Percentiles rank a stretch among this genome's conserved stretches.
Conservation (phyloP, 2,888 invertebrate genomes). For the Disparrhopalites patrizii region DNA sequence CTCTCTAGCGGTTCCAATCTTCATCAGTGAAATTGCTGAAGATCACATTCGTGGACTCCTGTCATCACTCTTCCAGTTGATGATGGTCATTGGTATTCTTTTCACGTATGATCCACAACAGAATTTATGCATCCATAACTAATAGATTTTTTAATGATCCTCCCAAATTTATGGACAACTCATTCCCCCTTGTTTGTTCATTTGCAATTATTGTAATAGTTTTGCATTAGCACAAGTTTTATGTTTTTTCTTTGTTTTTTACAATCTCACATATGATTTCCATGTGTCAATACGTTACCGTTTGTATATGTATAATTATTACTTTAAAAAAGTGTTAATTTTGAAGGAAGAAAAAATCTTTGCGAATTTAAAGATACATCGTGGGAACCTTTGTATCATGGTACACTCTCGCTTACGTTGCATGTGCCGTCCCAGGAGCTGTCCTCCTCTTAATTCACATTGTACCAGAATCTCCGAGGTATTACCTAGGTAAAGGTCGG, state of each 20-base stretch:
- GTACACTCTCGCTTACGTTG: conserved; percentile 62
- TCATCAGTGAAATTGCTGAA: conserved; percentile 61
- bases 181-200: no score
- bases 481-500: conserved; percentile 60
- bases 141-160: no score
- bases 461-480: conserved; percentile 72
- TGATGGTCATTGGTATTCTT: conserved; percentile 56
- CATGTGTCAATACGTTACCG: not conserved
- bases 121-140: no score
- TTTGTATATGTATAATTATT: not conserved
- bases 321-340: not conserved
- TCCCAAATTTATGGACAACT: no score
- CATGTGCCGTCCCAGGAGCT: conserved; percentile 64
- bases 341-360: no score
- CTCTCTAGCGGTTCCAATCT: conserved; percentile 27
- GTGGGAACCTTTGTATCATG: conserved; percentile 65
- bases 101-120: no score
- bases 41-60: conserved; percentile 76
- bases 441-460: conserved; percentile 70
- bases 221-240: no score
- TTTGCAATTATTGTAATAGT: no score
- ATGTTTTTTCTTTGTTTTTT: no score
- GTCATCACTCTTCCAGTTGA: conserved; percentile 82
- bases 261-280: not conserved
- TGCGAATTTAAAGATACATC: conserved; percentile 68